phyloP scores from a whole-genome alignment of 2,888 invertebrate genomes.

The Caenorhabditis sp. region DNA sequence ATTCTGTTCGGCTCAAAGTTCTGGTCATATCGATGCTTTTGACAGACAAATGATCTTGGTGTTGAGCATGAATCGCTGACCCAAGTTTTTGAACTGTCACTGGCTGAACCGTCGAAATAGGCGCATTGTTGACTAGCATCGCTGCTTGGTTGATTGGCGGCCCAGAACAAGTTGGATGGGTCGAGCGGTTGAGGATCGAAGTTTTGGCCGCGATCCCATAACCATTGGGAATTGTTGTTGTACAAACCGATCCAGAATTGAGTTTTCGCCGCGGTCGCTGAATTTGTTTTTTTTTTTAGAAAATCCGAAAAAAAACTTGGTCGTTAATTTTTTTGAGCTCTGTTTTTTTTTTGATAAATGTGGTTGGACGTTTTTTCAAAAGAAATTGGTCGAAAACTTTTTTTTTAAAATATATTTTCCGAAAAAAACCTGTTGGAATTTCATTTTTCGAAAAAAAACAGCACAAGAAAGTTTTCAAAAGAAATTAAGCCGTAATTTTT shows the following conservation, averaged over 20 bases:
- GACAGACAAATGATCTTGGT: slow-evolving; percentile 49
- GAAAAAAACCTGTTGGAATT: too few species aligned
- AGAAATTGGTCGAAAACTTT: too few species aligned
- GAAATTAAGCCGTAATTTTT: too few species aligned
- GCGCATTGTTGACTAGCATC: slow-evolving; percentile 44
- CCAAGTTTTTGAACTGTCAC: slow-evolving; percentile 32
- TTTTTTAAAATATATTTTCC: too few species aligned
- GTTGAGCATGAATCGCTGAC: slow-evolving; percentile 42
- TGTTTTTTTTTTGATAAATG: too few species aligned
- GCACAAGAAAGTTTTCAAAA: too few species aligned
- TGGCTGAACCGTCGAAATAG: slow-evolving; percentile 28
- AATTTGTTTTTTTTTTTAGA: too few species aligned
- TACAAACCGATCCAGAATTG: slow-evolving; percentile 51
- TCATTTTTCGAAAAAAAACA: too few species aligned
- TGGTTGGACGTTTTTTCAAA: too few species aligned
- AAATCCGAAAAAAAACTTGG: not conserved
- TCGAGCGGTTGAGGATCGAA: slow-evolving; percentile 18
- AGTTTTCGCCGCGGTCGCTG: slow-evolving; percentile 10
- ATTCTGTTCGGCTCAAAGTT: slow-evolving; percentile 40
- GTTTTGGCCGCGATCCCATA: slow-evolving; percentile 43
- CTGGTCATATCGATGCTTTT: slow-evolving; percentile 54
- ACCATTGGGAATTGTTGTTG: slow-evolving; percentile 28
- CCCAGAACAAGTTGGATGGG: slow-evolving; percentile 40
- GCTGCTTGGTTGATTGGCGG: slow-evolving; percentile 22
- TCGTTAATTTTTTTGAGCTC: too few species aligned